Evolutionary conservation across 2,797 vertebrate genomes (phyloP), one percentile per base, ranked within the genome.

Genomic region (Otolemur crassicaudatus): DNA sequence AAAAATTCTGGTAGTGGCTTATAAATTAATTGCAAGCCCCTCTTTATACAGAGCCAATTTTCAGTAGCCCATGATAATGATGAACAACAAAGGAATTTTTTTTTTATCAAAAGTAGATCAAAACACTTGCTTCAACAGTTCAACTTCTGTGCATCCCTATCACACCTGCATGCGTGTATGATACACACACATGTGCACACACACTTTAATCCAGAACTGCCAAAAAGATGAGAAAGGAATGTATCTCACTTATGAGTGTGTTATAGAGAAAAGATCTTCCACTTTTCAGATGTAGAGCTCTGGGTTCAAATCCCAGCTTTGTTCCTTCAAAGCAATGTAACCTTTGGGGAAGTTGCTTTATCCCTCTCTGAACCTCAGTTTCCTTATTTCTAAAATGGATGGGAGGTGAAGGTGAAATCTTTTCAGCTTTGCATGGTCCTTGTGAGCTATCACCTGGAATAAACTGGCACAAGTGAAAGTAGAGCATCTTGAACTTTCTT

Each of bases 291-390:
- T 85, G 37, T 34, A 72, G n/a, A 86, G 46, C 65, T 95, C 69
- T 95, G 75, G 58, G 69, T 90, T 96, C 80, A 83, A 82, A 95
- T 83, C 56, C 37, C 86, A 90, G n/a, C 70, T 81, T 83, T 80
- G 37, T 16, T 37, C 72, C 79, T 94, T 90, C 2, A 31, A 93
- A 82, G 56, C 73, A 77, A 14, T 53, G 72, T 88, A 85, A 91
- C 17, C 82, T 53, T 70, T 81, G 43, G n/a, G 27, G 16, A 94
- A 94, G 83, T 87, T 9, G 12, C 49, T 91, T 93, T 49, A 49
- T 67, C 49, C 43, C 63, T 72, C 90, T 93, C 89, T 93, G 90
- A 94, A 93, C n/a, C 72, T 94, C 96, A 91, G 73, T 73, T 96
- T 87, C 80, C 37, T 91, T 63, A 34, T 87, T 92, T 98, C 90